Evolutionary conservation across 2,797 vertebrate species (phyloP).

Genomic region (Atherinosoma microstoma): DNA sequence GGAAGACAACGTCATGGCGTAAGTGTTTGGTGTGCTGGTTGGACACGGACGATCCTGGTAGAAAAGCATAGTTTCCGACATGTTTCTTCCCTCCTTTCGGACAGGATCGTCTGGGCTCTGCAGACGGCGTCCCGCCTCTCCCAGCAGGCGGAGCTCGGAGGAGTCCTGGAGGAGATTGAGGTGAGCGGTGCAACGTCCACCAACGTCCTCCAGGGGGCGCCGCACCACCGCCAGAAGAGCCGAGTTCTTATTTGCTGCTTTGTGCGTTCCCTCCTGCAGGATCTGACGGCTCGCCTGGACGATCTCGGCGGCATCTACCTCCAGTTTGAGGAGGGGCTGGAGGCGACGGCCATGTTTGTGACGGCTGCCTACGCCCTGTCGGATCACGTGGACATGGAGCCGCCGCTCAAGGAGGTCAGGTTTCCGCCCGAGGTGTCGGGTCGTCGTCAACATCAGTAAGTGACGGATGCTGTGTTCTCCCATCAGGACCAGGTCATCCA

Average conservation of each 20-base stretch:
- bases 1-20: conserved; percentile 95
- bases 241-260: too few relatives aligned
- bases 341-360: conserved; percentile 94
- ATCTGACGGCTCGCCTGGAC: conserved; percentile 95
- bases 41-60: not conserved
- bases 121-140: conserved; percentile 93
- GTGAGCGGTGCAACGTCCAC: conserved; percentile 79
- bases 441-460: not conserved
- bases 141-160: conserved; percentile 92
- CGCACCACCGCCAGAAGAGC: conserved; percentile 8
- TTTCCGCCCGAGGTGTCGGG: too few relatives aligned
- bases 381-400: conserved; percentile 93
- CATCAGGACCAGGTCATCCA: too few relatives aligned
- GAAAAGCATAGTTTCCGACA: not conserved
- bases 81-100: conserved; percentile 28
- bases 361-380: conserved; percentile 94
- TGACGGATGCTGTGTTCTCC: not conserved
- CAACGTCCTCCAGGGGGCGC: conserved; percentile 70
- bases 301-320: conserved; percentile 95
- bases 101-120: conserved; percentile 92
- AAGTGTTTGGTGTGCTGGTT: conserved; percentile 67
- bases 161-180: conserved; percentile 97
- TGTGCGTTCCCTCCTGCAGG: conserved; percentile 83
- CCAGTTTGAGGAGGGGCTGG: conserved; percentile 98
- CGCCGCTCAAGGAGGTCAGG: conserved; percentile 93